Conservation (phyloP, 2,888 invertebrate species). For the Drosophila eohydei region DNA sequence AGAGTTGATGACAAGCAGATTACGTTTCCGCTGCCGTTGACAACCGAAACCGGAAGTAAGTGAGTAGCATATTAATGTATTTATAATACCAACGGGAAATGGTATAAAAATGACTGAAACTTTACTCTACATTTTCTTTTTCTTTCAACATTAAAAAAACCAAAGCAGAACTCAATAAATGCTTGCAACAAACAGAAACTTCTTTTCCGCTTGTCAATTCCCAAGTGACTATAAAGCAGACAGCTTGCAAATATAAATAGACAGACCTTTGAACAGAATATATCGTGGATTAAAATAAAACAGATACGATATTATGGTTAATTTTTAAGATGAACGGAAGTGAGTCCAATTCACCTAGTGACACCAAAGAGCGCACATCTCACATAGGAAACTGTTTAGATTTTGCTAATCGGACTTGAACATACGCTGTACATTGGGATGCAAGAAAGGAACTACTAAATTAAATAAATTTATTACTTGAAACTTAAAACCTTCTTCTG, state of each 20-base stretch:
- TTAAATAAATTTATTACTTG: too few relatives aligned
- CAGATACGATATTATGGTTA: too few relatives aligned
- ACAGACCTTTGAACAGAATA: too few relatives aligned
- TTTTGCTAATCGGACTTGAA: too few relatives aligned
- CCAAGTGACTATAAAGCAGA: background rate
- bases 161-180: background rate
- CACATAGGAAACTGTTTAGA: too few relatives aligned
- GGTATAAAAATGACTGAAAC: background rate
- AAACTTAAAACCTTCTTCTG: background rate
- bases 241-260: too few relatives aligned
- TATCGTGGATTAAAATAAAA: too few relatives aligned
- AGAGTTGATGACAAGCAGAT: slow-evolving; percentile 78
- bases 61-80: slow-evolving; percentile 68
- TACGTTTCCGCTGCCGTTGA: slow-evolving; percentile 77
- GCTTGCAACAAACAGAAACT: background rate
- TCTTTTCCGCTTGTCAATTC: background rate
- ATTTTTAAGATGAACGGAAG: too few relatives aligned
- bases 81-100: slow-evolving; percentile 48
- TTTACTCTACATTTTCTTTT: background rate
- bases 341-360: too few relatives aligned
- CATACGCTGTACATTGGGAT: too few relatives aligned
- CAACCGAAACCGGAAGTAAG: slow-evolving; percentile 65
- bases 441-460: too few relatives aligned
- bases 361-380: too few relatives aligned
- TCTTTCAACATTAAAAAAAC: background rate